phyloP scores from a whole-genome alignment of 2,888 invertebrate genomes.

The Serripes groenlandicus region DNA sequence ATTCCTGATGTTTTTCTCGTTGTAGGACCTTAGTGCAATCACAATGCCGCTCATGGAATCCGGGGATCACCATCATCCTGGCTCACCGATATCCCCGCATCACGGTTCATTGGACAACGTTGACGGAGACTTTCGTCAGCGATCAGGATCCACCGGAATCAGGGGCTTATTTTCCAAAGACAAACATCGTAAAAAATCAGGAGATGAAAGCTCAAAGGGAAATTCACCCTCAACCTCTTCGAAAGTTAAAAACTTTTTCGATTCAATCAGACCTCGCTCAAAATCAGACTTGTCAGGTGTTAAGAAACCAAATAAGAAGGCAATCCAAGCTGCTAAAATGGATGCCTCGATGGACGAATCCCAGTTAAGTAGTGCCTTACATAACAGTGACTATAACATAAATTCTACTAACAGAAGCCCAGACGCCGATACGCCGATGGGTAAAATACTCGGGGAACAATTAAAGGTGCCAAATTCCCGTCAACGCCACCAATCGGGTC shows the following conservation, averaged over 20 bases:
- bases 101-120: conserved; percentile 69
- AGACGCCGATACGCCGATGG: conserved; percentile 80
- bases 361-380: conserved; percentile 69
- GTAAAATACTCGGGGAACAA: conserved; percentile 81
- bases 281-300: conserved; percentile 84
- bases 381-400: conserved; percentile 52
- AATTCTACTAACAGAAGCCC: conserved; percentile 43
- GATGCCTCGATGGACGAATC: conserved; percentile 81
- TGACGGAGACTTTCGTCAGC: conserved; percentile 78
- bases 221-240: conserved; percentile 76
- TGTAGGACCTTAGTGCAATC: conserved; percentile 85
- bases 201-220: conserved; percentile 71
- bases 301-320: conserved; percentile 80
- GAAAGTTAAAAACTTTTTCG: conserved; percentile 83
- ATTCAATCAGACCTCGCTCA: conserved; percentile 82
- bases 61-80: conserved; percentile 46
- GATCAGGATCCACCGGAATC: conserved; percentile 80
- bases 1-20: not conserved
- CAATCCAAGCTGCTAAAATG: conserved; percentile 67
- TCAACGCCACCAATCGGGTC: conserved; percentile 77
- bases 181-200: conserved; percentile 79
- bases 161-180: conserved; percentile 76
- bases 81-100: conserved; percentile 40
- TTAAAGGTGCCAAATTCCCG: conserved; percentile 73
- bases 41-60: conserved; percentile 83